phyloP scores from a whole-genome alignment of 2,888 invertebrate species.

The Hoplodrina blanda region DNA sequence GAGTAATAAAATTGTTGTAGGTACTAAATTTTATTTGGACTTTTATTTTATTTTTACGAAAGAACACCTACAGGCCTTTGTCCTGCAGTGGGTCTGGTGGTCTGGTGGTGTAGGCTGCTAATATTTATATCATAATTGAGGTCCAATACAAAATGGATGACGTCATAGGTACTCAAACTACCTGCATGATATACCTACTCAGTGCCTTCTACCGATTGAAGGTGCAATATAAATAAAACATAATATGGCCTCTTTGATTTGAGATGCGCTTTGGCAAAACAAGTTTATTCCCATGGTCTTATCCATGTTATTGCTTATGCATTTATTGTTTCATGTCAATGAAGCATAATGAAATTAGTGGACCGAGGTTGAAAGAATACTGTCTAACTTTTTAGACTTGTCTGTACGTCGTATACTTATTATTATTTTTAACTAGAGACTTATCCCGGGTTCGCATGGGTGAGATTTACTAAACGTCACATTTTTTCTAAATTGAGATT shows the following conservation, averaged over 20 bases:
- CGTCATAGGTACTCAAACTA: constrained; percentile 39
- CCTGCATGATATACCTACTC: constrained; percentile 20
- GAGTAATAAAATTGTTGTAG: too few species aligned
- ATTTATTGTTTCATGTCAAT: constrained; percentile 61
- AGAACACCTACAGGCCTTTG: too few species aligned
- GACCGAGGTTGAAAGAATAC: constrained; percentile 64
- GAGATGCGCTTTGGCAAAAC: constrained; percentile 64
- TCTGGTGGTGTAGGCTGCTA: too few species aligned
- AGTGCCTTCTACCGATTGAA: too few species aligned
- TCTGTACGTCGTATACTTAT: constrained; percentile 1
- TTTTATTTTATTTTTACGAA: too few species aligned
- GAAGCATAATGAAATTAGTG: constrained; percentile 70
- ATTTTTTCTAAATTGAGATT: too few species aligned
- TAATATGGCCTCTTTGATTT: constrained; percentile 65
- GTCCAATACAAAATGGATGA: constrained; percentile 16
- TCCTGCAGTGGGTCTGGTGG: too few species aligned
- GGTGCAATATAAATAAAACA: constrained; percentile 73
- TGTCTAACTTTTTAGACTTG: constrained; percentile 13
- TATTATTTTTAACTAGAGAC: too few species aligned
- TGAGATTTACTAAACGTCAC: too few species aligned
- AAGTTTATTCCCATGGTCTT: constrained; percentile 62
- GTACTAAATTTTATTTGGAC: too few species aligned
- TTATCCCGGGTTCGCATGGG: too few species aligned
- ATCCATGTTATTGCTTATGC: constrained; percentile 63
- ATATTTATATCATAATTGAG: too few species aligned